Evolutionary conservation across 2,797 vertebrate genomes (phyloP).

Genomic region (Notoglanidium macrostoma): DNA sequence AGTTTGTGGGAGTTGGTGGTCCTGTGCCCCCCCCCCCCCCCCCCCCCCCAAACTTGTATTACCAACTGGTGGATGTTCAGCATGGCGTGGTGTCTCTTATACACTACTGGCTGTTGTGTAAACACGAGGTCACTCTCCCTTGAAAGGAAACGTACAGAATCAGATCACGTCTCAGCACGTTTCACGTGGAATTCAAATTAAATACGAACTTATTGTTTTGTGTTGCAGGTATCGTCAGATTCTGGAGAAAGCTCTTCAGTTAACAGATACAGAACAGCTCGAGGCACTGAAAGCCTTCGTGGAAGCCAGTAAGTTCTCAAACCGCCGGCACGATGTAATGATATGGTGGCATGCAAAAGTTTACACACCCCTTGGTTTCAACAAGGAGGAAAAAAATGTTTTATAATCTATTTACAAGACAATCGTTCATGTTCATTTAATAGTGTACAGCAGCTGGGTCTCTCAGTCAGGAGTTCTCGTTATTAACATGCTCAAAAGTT

Average conservation of each 20-base stretch:
- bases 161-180: background rate
- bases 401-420: background rate
- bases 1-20: background rate
- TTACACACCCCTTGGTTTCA: background rate
- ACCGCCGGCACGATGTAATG: background rate
- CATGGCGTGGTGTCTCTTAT: too few species aligned
- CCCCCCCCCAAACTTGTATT: too few species aligned
- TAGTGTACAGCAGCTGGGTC: background rate
- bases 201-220: background rate
- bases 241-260: slow-evolving; percentile 93
- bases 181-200: background rate
- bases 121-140: background rate
- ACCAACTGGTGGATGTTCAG: too few species aligned
- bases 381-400: background rate
- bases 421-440: background rate
- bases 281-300: slow-evolving; percentile 98
- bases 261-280: slow-evolving; percentile 87
- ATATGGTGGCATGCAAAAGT: background rate
- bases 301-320: slow-evolving; percentile 90
- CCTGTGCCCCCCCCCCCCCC: too few species aligned
- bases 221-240: slow-evolving; percentile 90
- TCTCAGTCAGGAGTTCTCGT: background rate
- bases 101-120: background rate
- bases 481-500: background rate
- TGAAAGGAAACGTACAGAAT: background rate